Evolutionary conservation across 2,888 invertebrate species (phyloP).

Genomic region (Drosophila nr. perissopoda): DNA sequence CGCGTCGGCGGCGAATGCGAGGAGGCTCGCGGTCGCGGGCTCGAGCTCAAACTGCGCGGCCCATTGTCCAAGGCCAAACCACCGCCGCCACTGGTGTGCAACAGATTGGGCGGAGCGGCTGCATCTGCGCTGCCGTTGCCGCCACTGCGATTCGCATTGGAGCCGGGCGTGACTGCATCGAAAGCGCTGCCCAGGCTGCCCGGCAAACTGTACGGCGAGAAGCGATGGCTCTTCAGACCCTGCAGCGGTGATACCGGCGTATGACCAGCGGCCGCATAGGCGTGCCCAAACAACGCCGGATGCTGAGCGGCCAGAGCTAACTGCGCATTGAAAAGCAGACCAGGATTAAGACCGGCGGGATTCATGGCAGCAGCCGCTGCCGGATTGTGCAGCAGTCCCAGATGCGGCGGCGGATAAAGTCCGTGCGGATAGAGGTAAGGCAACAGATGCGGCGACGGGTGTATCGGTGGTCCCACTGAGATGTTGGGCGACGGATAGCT

Average conservation of each 20-base stretch:
- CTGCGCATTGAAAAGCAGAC: constrained; percentile 95
- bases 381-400: constrained; percentile 87
- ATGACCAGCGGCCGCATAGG: constrained; percentile 87
- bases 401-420: constrained; percentile 92
- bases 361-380: constrained; percentile 86
- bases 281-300: constrained; percentile 89
- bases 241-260: constrained; percentile 90
- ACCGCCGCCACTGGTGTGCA: constrained; percentile 66
- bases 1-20: constrained; percentile 85
- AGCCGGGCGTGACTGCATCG: constrained; percentile 94
- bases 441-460: constrained; percentile 94
- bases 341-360: constrained; percentile 90
- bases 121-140: constrained; percentile 56
- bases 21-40: constrained; percentile 84
- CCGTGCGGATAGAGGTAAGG: constrained; percentile 97
- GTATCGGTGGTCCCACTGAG: constrained; percentile 96
- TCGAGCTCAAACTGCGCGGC: constrained; percentile 84
- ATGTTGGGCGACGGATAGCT: constrained; percentile 95
- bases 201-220: constrained; percentile 95
- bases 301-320: constrained; percentile 95
- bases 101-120: constrained; percentile 56
- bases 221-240: constrained; percentile 91
- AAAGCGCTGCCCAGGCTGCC: constrained; percentile 93
- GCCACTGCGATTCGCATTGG: constrained; percentile 83
- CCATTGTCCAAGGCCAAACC: constrained; percentile 78